Evolutionary conservation across 2,888 invertebrate species (phyloP), one percentile per base, ranked within the genome.

Genomic region (Strigamia transsilvanica): DNA sequence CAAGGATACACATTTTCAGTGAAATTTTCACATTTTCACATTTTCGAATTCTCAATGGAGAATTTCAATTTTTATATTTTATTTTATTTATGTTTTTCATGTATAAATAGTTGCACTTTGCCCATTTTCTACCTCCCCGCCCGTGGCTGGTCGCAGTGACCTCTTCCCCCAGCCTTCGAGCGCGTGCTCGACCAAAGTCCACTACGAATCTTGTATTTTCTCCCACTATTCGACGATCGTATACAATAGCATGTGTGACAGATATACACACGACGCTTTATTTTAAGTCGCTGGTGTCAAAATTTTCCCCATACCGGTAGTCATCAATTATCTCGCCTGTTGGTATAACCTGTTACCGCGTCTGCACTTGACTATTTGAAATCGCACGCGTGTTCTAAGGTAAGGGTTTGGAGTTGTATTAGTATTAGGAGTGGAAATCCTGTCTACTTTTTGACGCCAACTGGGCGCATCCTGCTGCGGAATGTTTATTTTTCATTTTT

Each of bases 81-180:
- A 56, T 56, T 56, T 56, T 56, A 7, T 56, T 56, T 4, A 15
- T 18, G 21, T 18, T 56, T 56, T 56, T 9, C 18, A 56, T 21
- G 9, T 56, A 46, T 18, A 56, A 18, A 56, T 38, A 38, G 18
- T 9, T 18, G 56, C 56, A 56, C 56, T 56, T 56, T 56, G 56
- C 18, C 18, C 56, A 18, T 18, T 56, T 56, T 56, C 56, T 56
- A 56, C 56, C 56, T 56, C 56, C 56, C 56, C 56, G 56, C 56
- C 56, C 56, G 18, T 18, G 9, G 7, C 9, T 56, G 56, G 56
- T 56, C 56, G 56, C 56, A 56, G 56, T 56, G 56, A 56, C 56
- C 56, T 56, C 56, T 56, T 56, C 56, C 56, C 56, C 56, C 56
- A 56, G 56, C 56, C 56, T 56, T 56, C 56, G 56, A 56, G 56